phyloP scores from a whole-genome alignment of 2,888 invertebrate genomes.

The Synanthedon tipuliformis region DNA sequence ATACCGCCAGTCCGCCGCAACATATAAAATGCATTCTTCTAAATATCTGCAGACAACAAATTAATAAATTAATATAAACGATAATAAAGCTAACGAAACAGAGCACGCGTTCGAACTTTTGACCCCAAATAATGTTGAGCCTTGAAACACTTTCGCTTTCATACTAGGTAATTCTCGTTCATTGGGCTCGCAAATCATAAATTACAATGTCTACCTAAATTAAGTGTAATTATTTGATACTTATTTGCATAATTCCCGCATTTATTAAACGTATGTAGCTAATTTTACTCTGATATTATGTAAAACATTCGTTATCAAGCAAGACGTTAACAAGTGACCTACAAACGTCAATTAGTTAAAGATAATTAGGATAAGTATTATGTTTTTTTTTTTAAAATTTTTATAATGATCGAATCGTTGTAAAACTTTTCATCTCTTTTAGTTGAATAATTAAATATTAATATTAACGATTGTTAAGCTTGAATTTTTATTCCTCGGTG shows the following conservation, averaged over 20 bases:
- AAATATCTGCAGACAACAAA: background rate
- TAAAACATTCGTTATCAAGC: background rate
- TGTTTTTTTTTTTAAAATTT: too few relatives aligned
- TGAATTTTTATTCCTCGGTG: too few relatives aligned
- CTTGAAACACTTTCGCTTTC: conserved; percentile 54
- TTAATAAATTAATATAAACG: conserved; percentile 9
- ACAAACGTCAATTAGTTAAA: too few relatives aligned
- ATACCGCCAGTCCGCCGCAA: too few relatives aligned
- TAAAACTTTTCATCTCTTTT: too few relatives aligned
- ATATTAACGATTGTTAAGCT: too few relatives aligned
- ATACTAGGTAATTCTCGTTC: conserved; percentile 20
- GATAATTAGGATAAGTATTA: too few relatives aligned
- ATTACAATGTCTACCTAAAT: conserved; percentile 8
- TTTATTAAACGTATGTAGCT: background rate
- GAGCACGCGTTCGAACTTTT: conserved; percentile 31
- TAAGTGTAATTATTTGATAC: conserved; percentile 1
- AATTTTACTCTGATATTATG: background rate
- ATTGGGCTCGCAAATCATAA: conserved; percentile 7
- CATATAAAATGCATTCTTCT: too few relatives aligned
- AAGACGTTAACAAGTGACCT: too few relatives aligned
- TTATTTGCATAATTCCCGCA: background rate
- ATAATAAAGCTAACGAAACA: conserved; percentile 4
- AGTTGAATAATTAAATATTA: too few relatives aligned
- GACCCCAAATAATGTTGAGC: conserved; percentile 22
- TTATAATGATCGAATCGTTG: too few relatives aligned